Percentiles rank a stretch among this genome's conserved stretches.
Evolutionary conservation across 2,888 invertebrate genomes (phyloP).

Genomic region (Lomographa bimaculata): DNA sequence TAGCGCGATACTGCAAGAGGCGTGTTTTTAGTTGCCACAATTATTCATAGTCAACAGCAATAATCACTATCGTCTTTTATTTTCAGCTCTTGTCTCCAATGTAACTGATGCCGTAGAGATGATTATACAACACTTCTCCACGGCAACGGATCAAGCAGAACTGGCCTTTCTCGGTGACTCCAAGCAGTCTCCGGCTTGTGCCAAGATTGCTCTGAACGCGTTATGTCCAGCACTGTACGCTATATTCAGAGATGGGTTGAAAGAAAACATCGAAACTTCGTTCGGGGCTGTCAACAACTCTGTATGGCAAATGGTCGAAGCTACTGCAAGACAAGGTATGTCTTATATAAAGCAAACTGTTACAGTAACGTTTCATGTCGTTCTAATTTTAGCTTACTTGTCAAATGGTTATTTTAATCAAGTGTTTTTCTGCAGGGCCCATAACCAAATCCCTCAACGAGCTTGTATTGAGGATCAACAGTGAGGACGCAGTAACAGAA

Average conservation of each 20-base stretch:
- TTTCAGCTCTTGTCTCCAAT: constrained; percentile 87
- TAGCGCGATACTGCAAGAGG: too few species aligned
- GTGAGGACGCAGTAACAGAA: constrained; percentile 92
- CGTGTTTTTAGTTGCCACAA: too few species aligned
- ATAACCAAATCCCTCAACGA: constrained; percentile 93
- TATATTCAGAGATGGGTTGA: constrained; percentile 92
- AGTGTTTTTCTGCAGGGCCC: constrained; percentile 78
- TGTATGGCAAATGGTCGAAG: constrained; percentile 95
- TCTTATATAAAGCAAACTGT: too few species aligned
- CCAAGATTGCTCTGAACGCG: constrained; percentile 88
- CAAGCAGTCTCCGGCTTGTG: constrained; percentile 85
- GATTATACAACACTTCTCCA: constrained; percentile 88
- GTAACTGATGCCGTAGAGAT: constrained; percentile 90
- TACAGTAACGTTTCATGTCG: too few species aligned
- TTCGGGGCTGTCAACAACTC: constrained; percentile 94
- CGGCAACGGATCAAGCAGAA: constrained; percentile 86
- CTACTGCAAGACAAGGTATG: constrained; percentile 93
- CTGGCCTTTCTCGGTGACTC: constrained; percentile 84
- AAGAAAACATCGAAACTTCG: constrained; percentile 90
- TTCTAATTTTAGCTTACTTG: too few species aligned
- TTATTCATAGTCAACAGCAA: too few species aligned
- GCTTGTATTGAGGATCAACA: constrained; percentile 91
- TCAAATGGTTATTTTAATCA: too few species aligned
- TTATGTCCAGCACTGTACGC: constrained; percentile 94
- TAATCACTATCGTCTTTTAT: too few species aligned